Conservation (phyloP, 2,797 vertebrate genomes). For the Cygnus olor region DNA sequence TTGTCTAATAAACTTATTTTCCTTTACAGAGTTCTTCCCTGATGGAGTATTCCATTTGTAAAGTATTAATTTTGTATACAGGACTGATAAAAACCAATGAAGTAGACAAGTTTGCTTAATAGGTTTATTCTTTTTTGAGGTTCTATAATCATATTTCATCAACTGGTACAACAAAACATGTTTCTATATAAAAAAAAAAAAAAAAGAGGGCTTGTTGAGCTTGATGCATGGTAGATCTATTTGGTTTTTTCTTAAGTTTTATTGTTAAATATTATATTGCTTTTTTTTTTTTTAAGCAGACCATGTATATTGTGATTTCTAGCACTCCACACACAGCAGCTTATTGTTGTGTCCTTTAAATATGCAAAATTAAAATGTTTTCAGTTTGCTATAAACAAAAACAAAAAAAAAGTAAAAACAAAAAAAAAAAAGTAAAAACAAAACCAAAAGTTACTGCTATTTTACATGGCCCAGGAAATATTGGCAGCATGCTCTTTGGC, state of each 20-base stretch:
- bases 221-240: slow-evolving; percentile 74
- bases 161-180: slow-evolving; percentile 72
- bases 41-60: slow-evolving; percentile 62
- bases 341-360: slow-evolving; percentile 81
- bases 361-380: slow-evolving; percentile 76
- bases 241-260: slow-evolving; percentile 74
- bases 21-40: slow-evolving; percentile 45
- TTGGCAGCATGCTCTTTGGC: slow-evolving; percentile 98
- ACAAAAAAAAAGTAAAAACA: slow-evolving; percentile 52
- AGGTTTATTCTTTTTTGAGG: slow-evolving; percentile 79
- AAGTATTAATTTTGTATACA: slow-evolving; percentile 52
- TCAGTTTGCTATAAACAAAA: slow-evolving; percentile 63
- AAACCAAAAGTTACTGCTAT: slow-evolving; percentile 38
- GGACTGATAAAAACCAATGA: slow-evolving; percentile 66
- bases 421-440: slow-evolving; percentile 7
- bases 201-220: slow-evolving; percentile 71
- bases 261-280: slow-evolving; percentile 80
- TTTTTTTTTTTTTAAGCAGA: slow-evolving; percentile 75
- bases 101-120: slow-evolving; percentile 72
- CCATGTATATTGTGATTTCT: slow-evolving; percentile 74
- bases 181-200: slow-evolving; percentile 63
- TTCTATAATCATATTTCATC: slow-evolving; percentile 77
- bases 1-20: slow-evolving; percentile 56
- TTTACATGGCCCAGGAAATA: slow-evolving; percentile 99
- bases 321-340: slow-evolving; percentile 80